Evolutionary conservation across 2,888 invertebrate species (phyloP), one percentile per base, ranked within the genome.

Genomic region (Julus scanicus): DNA sequence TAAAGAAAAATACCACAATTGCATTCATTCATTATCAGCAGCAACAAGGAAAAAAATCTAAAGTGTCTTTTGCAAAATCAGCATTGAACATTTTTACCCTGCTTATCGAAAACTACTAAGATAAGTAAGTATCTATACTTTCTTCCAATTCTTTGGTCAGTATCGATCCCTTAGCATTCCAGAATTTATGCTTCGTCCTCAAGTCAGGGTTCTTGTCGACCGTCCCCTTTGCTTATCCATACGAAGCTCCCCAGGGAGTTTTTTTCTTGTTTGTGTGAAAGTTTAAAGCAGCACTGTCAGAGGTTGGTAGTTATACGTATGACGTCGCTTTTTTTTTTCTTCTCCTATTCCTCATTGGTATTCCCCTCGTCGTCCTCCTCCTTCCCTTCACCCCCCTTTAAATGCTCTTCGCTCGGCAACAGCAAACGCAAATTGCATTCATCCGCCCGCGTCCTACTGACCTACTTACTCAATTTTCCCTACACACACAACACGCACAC

Each of bases 361-460:
- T 29, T 71, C 71, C 29, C 71, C 9, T 71, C 11, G 1, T 11
- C 29, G 11, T 29, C 13, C 29, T 29, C 3, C 9, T 71, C 9
- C 71, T 29, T 11, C 29, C 11, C 71, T 29, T 2, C 71, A 29
- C 71, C 29, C n/a, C 71, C 29, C 63, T 63, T 63, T 20, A 71
- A 71, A 71, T 71, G 71, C 71, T 71, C 71, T 71, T 71, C 71
- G 71, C 71, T 71, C 29, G 13, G 71, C 71, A 71, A 71, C 71
- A 71, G 71, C 71, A 71, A 71, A 71, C 71, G 71, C 71, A 71
- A 71, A 71, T 71, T 71, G 71, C 71, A 71, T 71, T 71, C 71
- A 71, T 71, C 71, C 71, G 71, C 71, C 71, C 71, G 71, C 71
- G 71, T 71, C 71, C 71, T 71, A 71, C 71, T 71, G 71, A 71